Evolutionary conservation across 2,797 vertebrate genomes (phyloP).

Genomic region (Typhlichthys subterraneus): DNA sequence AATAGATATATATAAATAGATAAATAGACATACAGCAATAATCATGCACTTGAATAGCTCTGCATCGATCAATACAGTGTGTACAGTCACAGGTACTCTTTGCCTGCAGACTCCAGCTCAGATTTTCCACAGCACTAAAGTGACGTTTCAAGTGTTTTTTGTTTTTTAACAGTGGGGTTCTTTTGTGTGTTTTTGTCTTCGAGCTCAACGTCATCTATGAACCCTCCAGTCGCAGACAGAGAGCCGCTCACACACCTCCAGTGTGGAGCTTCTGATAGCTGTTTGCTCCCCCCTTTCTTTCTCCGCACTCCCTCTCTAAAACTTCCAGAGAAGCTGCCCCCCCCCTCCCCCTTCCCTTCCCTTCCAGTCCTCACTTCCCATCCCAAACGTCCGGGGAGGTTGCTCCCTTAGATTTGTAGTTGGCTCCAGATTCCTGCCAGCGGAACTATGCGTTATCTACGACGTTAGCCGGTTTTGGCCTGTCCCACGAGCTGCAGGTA

Average conservation of each 20-base stretch:
- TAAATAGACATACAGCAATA: constrained; percentile 64
- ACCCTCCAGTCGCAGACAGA: neutral
- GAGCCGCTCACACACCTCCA: constrained; percentile 10
- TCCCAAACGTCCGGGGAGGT: too few species aligned
- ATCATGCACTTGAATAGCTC: constrained; percentile 19
- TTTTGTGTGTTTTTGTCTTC: constrained; percentile 14
- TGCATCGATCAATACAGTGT: constrained; percentile 12
- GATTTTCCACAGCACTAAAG: constrained; percentile 12
- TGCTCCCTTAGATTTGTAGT: too few species aligned
- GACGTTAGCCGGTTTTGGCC: constrained; percentile 36
- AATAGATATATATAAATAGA: constrained; percentile 43
- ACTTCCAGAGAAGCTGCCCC: too few species aligned
- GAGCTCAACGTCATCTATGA: neutral
- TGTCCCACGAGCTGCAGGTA: constrained; percentile 72
- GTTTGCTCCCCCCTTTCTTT: too few species aligned
- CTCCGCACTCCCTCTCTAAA: too few species aligned
- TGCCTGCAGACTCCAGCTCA: constrained; percentile 4
- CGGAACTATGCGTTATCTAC: too few species aligned
- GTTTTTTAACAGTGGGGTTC: neutral
- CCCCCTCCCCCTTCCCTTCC: too few species aligned
- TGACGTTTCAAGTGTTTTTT: constrained; percentile 6
- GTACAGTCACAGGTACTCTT: constrained; percentile 5
- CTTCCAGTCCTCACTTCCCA: too few species aligned
- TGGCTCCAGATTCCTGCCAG: neutral
- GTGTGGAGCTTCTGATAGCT: constrained; percentile 5